These are phyloP conservation scores for Hermodice carunculata DNA, from an alignment of 2,888 invertebrate genomes.

Conservation along the genomic window DNA sequence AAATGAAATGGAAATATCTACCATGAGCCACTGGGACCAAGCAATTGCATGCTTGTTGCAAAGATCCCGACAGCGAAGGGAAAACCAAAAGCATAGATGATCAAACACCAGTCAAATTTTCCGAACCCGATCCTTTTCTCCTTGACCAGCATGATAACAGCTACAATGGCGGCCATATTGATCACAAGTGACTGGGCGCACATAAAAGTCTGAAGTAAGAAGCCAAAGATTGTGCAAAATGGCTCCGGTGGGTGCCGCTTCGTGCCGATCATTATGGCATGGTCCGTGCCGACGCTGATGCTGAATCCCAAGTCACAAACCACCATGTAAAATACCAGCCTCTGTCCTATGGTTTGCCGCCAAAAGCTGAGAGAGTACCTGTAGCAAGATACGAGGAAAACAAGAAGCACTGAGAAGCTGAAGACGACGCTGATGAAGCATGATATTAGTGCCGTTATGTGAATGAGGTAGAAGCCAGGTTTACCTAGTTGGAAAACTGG, in stretches of 20 bases:
- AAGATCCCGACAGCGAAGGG: too few species aligned
- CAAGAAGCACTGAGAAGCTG: too few species aligned
- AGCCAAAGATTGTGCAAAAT: background rate
- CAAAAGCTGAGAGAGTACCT: too few species aligned
- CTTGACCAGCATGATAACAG: slow-evolving; percentile 1
- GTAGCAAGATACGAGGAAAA: too few species aligned
- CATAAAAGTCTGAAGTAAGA: too few species aligned
- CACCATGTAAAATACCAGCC: background rate
- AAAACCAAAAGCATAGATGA: background rate
- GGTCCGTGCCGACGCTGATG: background rate
- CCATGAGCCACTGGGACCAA: too few species aligned
- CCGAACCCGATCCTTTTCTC: background rate
- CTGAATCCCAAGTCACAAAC: background rate
- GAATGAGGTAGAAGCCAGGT: too few species aligned
- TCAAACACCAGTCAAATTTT: background rate
- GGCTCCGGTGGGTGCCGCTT: background rate
- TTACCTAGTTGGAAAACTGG: too few species aligned
- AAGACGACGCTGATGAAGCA: too few species aligned
- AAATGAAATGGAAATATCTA: too few species aligned
- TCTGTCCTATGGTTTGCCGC: background rate
- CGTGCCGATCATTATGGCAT: background rate
- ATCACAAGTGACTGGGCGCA: background rate
- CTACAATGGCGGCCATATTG: background rate
- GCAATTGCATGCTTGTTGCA: too few species aligned
- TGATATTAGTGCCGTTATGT: too few species aligned